A percentile compares a stretch with the other conserved stretches of the same genome.
Evolutionary conservation across 2,888 invertebrate genomes (phyloP).

Genomic region (Campoletis raptor): DNA sequence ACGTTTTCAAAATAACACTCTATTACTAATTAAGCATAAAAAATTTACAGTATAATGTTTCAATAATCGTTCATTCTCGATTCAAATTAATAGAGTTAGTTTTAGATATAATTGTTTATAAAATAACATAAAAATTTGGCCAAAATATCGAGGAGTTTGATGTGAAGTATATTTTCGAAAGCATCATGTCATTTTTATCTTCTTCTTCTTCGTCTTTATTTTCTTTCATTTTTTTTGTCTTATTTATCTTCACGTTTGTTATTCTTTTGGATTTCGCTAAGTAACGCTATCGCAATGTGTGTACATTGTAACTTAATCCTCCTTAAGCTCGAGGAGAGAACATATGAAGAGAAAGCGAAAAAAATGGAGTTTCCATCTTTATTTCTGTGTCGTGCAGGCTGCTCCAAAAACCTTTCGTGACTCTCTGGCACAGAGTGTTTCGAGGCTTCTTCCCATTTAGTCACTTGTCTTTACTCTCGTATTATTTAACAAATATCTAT

Average conservation of each 20-base stretch:
- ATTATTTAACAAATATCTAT: conserved; percentile 38
- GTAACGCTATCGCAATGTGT: conserved; percentile 6
- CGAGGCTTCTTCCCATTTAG: conserved; percentile 30
- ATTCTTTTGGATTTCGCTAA: neutral
- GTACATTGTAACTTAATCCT: conserved; percentile 24
- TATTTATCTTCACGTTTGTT: neutral
- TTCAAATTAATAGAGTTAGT: neutral
- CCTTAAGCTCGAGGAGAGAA: neutral
- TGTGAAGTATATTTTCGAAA: neutral
- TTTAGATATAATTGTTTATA: neutral
- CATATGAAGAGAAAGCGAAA: neutral
- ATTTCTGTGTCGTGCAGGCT: neutral
- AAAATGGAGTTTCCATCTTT: conserved; percentile 2
- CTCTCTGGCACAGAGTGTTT: conserved; percentile 18
- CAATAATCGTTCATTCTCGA: neutral
- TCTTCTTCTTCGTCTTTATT: neutral
- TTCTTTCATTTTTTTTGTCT: neutral
- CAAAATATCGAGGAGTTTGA: neutral
- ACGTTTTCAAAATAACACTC: neutral
- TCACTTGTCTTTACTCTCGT: conserved; percentile 4
- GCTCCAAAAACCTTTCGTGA: conserved; percentile 11
- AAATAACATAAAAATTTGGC: neutral
- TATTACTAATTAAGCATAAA: neutral
- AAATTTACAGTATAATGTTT: neutral
- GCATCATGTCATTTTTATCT: neutral